Percentiles rank a stretch among this genome's conserved stretches.
Conservation (phyloP, 2,888 invertebrate species). For the Odiellus spinosus region DNA sequence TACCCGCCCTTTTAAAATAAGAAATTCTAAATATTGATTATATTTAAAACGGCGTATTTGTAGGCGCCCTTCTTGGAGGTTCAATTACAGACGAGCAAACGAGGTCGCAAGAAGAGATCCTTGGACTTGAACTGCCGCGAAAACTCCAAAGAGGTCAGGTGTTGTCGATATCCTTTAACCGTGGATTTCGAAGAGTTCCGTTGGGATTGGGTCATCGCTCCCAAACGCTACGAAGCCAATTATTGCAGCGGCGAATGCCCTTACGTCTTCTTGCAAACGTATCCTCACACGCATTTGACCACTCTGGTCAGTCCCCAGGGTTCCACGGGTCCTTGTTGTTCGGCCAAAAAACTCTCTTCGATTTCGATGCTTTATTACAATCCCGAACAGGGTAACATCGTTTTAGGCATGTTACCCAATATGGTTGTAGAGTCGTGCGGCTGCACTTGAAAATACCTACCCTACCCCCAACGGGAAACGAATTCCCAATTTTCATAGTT, state of each 20-base stretch:
- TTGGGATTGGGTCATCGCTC: conserved; percentile 96
- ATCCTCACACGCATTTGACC: conserved; percentile 73
- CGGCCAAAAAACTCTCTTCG: conserved; percentile 57
- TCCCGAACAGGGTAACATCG: conserved; percentile 59
- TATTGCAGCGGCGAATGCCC: conserved; percentile 93
- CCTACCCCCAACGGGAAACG: too few species aligned
- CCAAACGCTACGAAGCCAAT: conserved; percentile 83
- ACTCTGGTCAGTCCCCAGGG: conserved; percentile 59
- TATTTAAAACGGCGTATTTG: too few species aligned
- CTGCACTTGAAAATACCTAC: conserved; percentile 48
- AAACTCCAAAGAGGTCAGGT: conserved; percentile 46
- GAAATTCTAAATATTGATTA: too few species aligned
- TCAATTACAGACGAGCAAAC: too few species aligned
- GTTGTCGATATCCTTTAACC: conserved; percentile 82
- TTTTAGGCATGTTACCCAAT: conserved; percentile 70
- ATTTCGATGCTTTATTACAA: conserved; percentile 87
- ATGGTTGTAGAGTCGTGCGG: conserved; percentile 91
- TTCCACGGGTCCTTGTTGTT: conserved; percentile 77
- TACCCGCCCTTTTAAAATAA: too few species aligned
- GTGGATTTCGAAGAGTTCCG: conserved; percentile 91
- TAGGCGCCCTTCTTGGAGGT: too few species aligned
- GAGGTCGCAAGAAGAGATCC: too few species aligned
- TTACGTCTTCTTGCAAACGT: conserved; percentile 66
- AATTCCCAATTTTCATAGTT: too few species aligned
- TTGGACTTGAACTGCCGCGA: too few species aligned